These are phyloP conservation scores for Dorcus hopei DNA, from an alignment of 2,888 invertebrate species.

Conservation along the genomic window DNA sequence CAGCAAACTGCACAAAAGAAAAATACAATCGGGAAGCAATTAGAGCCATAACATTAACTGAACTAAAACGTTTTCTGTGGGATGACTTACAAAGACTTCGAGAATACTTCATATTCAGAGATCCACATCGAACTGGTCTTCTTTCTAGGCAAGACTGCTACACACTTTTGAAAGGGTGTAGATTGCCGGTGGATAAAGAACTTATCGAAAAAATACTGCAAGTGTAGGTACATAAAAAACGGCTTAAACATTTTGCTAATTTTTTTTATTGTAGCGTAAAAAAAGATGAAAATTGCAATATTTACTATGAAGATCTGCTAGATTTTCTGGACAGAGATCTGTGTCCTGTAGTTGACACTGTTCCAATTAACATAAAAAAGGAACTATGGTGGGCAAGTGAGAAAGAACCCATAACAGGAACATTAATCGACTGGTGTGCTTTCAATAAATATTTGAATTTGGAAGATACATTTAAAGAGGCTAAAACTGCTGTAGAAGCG, in stretches of 20 bases:
- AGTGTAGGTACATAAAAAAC: conserved; percentile 52
- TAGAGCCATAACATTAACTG: conserved; percentile 69
- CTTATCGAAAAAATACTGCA: conserved; percentile 67
- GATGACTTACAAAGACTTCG: conserved; percentile 62
- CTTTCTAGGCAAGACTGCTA: conserved; percentile 59
- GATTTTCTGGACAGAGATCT: conserved; percentile 67
- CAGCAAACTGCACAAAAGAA: conserved; percentile 56
- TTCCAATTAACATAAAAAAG: conserved; percentile 53
- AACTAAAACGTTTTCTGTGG: conserved; percentile 71
- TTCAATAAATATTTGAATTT: conserved; percentile 52
- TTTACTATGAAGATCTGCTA: conserved; percentile 67
- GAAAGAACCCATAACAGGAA: conserved; percentile 45
- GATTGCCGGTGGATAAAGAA: conserved; percentile 65
- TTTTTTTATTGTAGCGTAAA: conserved; percentile 50
- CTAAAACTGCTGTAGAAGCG: too few species aligned
- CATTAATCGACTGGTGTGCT: conserved; percentile 51
- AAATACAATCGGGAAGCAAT: conserved; percentile 51
- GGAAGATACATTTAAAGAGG: conserved; percentile 42
- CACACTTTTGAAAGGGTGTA: conserved; percentile 64
- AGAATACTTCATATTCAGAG: conserved; percentile 59
- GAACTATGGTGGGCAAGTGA: conserved; percentile 52
- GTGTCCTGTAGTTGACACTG: conserved; percentile 51
- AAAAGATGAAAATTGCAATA: conserved; percentile 63
- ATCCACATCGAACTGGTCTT: conserved; percentile 56
- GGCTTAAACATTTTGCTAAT: neutral